Conservation (phyloP, 2,797 vertebrate species). For the Urophycis tenuis region DNA sequence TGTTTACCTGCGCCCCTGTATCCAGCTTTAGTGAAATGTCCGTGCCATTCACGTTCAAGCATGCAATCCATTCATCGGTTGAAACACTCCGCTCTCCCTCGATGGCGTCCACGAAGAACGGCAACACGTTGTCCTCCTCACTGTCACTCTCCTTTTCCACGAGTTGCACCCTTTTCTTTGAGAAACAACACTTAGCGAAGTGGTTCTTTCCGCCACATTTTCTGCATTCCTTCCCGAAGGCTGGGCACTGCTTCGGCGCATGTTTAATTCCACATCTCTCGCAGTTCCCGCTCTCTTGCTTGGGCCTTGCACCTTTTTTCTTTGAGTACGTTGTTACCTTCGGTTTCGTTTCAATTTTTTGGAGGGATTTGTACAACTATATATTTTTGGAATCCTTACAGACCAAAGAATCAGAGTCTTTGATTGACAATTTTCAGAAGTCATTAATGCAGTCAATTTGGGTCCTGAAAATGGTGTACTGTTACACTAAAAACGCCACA, state of each 20-base stretch:
- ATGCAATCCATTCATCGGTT: conserved; percentile 22
- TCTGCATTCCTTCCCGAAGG: conserved; percentile 17
- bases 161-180: conserved; percentile 17
- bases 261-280: conserved; percentile 15
- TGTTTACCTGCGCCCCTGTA: conserved; percentile 22
- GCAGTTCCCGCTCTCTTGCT: neutral
- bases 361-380: no score
- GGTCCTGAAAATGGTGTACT: no score
- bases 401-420: no score
- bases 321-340: no score
- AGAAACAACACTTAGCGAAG: conserved; percentile 9
- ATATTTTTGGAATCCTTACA: no score
- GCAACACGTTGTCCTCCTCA: conserved; percentile 1
- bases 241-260: conserved; percentile 17
- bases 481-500: no score
- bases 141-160: conserved; percentile 15
- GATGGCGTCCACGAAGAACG: conserved; percentile 7
- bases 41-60: conserved; percentile 16
- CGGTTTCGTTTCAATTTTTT: no score
- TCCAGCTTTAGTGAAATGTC: conserved; percentile 16
- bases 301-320: no score
- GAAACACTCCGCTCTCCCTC: neutral
- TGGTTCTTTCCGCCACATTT: conserved; percentile 8
- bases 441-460: no score
- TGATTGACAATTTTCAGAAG: no score